A percentile compares a stretch with the other conserved stretches of the same genome.
These are phyloP conservation scores for Drosophila miranda DNA, from an alignment of 1,140 invertebrate species.

Conservation along the genomic window DNA sequence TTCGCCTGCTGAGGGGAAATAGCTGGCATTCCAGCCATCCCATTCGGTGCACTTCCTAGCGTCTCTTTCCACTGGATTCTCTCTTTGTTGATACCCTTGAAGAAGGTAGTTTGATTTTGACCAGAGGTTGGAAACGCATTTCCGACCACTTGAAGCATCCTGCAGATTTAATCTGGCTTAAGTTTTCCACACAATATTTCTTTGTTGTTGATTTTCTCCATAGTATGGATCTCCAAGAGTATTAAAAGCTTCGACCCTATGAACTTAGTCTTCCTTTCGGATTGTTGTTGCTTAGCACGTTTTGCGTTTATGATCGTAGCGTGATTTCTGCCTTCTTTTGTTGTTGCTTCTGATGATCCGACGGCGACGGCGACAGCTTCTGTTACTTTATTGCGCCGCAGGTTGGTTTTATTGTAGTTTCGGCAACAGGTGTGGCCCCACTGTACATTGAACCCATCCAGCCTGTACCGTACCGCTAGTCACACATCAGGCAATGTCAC, in stretches of 20 bases:
- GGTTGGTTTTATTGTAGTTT: slow-evolving; percentile 62
- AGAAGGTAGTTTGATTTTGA: no score
- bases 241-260: no score
- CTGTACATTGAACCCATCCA: slow-evolving; percentile 64
- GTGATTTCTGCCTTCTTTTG: slow-evolving; percentile 66
- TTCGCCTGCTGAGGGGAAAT: slow-evolving; percentile 3
- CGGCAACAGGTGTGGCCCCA: slow-evolving; percentile 74
- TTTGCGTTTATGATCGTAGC: slow-evolving; percentile 73
- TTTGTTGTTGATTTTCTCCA: no score
- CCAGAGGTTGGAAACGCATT: no score
- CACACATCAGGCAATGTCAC: slow-evolving; percentile 5
- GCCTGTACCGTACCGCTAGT: slow-evolving; percentile 20
- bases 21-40: slow-evolving; percentile 22
- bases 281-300: slow-evolving; percentile 67
- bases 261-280: slow-evolving; percentile 14
- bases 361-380: background rate
- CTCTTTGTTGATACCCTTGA: slow-evolving; percentile 17
- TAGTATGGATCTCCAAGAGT: no score
- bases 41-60: slow-evolving; percentile 37
- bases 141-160: no score
- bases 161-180: no score
- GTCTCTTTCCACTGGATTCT: slow-evolving; percentile 24
- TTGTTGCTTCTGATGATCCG: slow-evolving; percentile 27
- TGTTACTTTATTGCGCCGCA: slow-evolving; percentile 64
- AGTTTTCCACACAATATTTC: no score